Evolutionary conservation across 2,888 invertebrate species (phyloP).

Genomic region (Entomobrya multifasciata): DNA sequence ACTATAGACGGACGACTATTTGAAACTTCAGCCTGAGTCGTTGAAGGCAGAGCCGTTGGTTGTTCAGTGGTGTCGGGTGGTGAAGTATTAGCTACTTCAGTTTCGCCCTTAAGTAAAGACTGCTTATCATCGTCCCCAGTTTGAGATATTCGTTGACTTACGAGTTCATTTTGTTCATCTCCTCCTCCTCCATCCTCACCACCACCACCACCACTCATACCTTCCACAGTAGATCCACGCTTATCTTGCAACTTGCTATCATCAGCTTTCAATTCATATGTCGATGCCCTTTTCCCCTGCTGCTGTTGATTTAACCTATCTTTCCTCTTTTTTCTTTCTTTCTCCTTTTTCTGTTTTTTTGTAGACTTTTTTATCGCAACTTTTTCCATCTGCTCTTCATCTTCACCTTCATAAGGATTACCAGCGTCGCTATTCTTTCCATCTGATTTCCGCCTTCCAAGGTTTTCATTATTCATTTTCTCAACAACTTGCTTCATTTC

Average conservation of each 20-base stretch:
- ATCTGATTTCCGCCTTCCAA: background rate
- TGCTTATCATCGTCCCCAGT: background rate
- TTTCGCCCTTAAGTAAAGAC: background rate
- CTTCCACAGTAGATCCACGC: background rate
- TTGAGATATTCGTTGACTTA: background rate
- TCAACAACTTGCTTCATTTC: conserved; percentile 22
- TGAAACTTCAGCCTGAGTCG: background rate
- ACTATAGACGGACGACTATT: background rate
- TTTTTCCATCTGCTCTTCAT: background rate
- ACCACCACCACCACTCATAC: background rate
- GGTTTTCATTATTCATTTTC: background rate
- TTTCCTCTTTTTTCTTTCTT: conserved; percentile 18
- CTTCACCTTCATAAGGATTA: too few species aligned
- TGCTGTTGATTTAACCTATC: background rate
- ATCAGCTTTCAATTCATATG: background rate
- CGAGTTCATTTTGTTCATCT: background rate
- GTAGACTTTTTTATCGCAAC: background rate
- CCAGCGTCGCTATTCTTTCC: background rate
- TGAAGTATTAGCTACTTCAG: background rate
- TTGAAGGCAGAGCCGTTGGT: background rate
- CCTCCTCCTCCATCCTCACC: background rate
- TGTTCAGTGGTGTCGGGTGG: background rate
- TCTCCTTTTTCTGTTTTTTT: conserved; percentile 13
- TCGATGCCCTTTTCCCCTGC: background rate
- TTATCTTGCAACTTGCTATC: background rate